A percentile compares a stretch with the other conserved stretches of the same genome.
Evolutionary conservation across 2,888 invertebrate species (phyloP).

Genomic region (Epirrhoe alternata): DNA sequence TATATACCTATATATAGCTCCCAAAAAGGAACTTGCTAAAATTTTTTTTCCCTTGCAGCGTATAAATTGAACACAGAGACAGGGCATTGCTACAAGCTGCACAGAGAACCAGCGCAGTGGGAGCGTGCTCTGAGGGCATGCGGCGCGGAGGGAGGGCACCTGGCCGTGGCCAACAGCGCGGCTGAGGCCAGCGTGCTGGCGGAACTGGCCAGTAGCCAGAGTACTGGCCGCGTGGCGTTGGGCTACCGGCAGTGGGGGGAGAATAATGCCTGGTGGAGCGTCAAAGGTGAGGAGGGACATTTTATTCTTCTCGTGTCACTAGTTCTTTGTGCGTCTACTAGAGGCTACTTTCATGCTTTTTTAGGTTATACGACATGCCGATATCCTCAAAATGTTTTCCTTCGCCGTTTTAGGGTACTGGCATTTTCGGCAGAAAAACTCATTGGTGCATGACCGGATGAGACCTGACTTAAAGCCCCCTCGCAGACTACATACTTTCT

Average conservation of each 20-base stretch:
- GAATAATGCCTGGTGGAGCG: constrained; percentile 20
- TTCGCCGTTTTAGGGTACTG: too few species aligned
- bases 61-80: constrained; percentile 12
- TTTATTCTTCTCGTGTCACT: too few species aligned
- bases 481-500: too few species aligned
- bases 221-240: background rate
- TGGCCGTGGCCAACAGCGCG: constrained; percentile 21
- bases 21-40: background rate
- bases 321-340: too few species aligned
- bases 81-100: constrained; percentile 23
- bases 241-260: constrained; percentile 24
- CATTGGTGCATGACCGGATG: too few species aligned
- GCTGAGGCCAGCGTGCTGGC: constrained; percentile 2
- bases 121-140: constrained; percentile 7
- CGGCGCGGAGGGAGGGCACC: constrained; percentile 25
- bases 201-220: background rate
- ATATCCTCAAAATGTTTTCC: too few species aligned
- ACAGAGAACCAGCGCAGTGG: constrained; percentile 3
- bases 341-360: too few species aligned
- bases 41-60: constrained; percentile 1
- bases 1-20: too few species aligned
- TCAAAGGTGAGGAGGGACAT: constrained; percentile 8
- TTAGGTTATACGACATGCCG: too few species aligned
- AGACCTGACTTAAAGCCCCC: too few species aligned
- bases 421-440: too few species aligned